Evolutionary conservation across 2,888 invertebrate species (phyloP).

Genomic region (Bellardia pandia): DNA sequence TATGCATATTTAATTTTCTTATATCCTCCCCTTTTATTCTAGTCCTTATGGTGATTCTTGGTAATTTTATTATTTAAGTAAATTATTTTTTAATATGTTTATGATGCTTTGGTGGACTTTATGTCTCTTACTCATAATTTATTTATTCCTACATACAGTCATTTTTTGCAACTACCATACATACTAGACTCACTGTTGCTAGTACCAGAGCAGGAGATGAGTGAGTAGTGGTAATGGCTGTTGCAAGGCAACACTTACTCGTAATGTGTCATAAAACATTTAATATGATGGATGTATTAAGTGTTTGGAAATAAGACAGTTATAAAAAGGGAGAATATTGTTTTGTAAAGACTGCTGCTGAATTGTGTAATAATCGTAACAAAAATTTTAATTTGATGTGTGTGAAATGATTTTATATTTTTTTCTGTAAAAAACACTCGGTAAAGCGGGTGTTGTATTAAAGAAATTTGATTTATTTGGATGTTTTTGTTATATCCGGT

Average conservation of each 20-base stretch:
- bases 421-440: not conserved
- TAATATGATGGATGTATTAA: slow-evolving; percentile 81
- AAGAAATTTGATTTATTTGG: no score
- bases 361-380: slow-evolving; percentile 4
- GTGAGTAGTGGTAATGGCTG: slow-evolving; percentile 18
- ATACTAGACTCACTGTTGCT: slow-evolving; percentile 8
- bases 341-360: slow-evolving; percentile 12
- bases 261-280: slow-evolving; percentile 82
- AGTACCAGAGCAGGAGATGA: slow-evolving; percentile 2
- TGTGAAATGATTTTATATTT: not conserved
- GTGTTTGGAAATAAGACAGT: slow-evolving; percentile 47
- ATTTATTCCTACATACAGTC: slow-evolving; percentile 36
- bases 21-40: slow-evolving; percentile 12
- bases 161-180: slow-evolving; percentile 67
- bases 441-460: no score
- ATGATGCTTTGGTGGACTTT: slow-evolving; percentile 77
- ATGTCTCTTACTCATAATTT: slow-evolving; percentile 49
- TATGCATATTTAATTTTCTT: slow-evolving; percentile 67
- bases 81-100: slow-evolving; percentile 83
- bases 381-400: slow-evolving; percentile 32
- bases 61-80: slow-evolving; percentile 78
- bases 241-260: slow-evolving; percentile 34
- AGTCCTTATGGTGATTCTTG: slow-evolving; percentile 42
- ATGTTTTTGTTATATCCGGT: no score
- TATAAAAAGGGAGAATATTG: slow-evolving; percentile 43